These are phyloP conservation scores for Drosophila paracracens DNA, from an alignment of 2,888 invertebrate genomes.

Conservation along the genomic window DNA sequence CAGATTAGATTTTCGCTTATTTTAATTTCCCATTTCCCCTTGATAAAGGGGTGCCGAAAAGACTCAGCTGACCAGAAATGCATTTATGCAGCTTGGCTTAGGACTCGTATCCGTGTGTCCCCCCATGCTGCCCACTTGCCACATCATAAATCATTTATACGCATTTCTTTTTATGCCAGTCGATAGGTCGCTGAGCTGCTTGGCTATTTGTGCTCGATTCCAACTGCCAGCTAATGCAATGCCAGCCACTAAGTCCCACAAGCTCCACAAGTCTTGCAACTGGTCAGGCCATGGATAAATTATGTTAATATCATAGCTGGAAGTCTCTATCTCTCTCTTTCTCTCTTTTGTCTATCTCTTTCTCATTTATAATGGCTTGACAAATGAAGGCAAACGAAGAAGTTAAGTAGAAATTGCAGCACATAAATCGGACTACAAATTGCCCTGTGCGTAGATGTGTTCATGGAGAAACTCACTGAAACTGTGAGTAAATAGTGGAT, in stretches of 20 bases:
- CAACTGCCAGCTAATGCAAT: slow-evolving; percentile 47
- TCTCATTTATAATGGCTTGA: slow-evolving; percentile 59
- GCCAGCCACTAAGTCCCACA: slow-evolving; percentile 37
- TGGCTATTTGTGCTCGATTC: slow-evolving; percentile 26
- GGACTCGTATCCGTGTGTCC: not conserved
- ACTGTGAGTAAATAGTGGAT: not conserved
- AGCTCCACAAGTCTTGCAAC: slow-evolving; percentile 33
- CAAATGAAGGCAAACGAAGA: slow-evolving; percentile 61
- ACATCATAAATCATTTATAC: slow-evolving; percentile 75
- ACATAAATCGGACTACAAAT: not conserved
- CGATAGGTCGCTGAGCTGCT: slow-evolving; percentile 56
- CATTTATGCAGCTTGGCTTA: slow-evolving; percentile 44
- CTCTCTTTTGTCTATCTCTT: slow-evolving; percentile 10
- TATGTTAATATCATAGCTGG: slow-evolving; percentile 68
- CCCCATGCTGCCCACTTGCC: not conserved
- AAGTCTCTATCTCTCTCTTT: slow-evolving; percentile 27
- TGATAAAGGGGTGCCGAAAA: slow-evolving; percentile 31
- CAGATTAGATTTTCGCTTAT: slow-evolving; percentile 1
- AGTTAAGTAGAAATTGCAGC: not conserved
- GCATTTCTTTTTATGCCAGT: slow-evolving; percentile 60
- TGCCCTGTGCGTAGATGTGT: slow-evolving; percentile 8
- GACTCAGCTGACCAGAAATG: slow-evolving; percentile 46
- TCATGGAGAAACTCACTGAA: not conserved
- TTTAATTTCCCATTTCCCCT: slow-evolving; percentile 16
- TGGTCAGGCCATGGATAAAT: slow-evolving; percentile 65